Evolutionary conservation across 2,888 invertebrate species (phyloP).

Genomic region (Sthenelais limicola): DNA sequence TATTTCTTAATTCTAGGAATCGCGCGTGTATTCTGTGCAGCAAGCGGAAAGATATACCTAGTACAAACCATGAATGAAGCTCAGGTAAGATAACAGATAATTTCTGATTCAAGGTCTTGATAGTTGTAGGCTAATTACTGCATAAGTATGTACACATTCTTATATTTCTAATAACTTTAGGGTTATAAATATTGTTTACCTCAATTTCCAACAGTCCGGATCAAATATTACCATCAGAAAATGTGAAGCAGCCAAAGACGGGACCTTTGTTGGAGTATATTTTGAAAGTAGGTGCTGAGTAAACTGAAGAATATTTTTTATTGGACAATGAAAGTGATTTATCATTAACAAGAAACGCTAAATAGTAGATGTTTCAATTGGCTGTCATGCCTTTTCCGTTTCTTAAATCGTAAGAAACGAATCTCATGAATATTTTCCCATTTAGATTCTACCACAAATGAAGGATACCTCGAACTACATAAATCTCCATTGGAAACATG

Average conservation of each 20-base stretch:
- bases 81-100: conserved; percentile 29
- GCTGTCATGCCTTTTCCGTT: too few relatives aligned
- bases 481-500: conserved; percentile 64
- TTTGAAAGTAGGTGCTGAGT: conserved; percentile 63
- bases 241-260: conserved; percentile 61
- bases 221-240: conserved; percentile 57
- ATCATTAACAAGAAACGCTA: too few relatives aligned
- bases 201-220: conserved; percentile 55
- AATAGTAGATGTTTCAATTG: too few relatives aligned
- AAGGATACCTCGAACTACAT: conserved; percentile 64
- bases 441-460: conserved; percentile 58
- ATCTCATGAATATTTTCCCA: too few relatives aligned
- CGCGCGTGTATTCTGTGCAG: conserved; percentile 14
- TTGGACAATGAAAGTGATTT: too few relatives aligned
- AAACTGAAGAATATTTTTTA: too few relatives aligned
- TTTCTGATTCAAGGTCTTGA: too few relatives aligned
- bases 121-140: too few relatives aligned
- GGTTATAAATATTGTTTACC: too few relatives aligned
- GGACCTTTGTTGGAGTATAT: conserved; percentile 62
- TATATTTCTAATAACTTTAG: too few relatives aligned
- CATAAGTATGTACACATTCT: too few relatives aligned
- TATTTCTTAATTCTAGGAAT: conserved; percentile 3
- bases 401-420: too few relatives aligned
- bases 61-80: conserved; percentile 28
- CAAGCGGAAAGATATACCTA: conserved; percentile 25